These are phyloP conservation scores for Palloptera scutellata DNA, from an alignment of 2,888 invertebrate species.

Conservation along the genomic window DNA sequence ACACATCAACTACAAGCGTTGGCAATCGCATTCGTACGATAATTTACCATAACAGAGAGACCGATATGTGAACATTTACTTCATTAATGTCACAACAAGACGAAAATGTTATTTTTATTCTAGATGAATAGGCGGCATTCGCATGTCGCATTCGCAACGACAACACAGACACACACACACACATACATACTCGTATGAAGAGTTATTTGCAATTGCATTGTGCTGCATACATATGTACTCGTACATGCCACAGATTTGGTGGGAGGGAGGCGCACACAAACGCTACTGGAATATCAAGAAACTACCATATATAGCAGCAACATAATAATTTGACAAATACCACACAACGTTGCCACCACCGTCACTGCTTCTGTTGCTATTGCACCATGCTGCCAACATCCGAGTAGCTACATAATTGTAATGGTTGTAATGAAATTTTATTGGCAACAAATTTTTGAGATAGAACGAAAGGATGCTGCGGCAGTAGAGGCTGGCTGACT, in stretches of 20 bases:
- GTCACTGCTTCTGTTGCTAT: not conserved
- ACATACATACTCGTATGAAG: conserved; percentile 12
- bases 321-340: no score
- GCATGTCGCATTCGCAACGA: conserved; percentile 25
- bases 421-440: no score
- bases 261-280: no score
- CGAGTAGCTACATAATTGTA: no score
- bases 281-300: no score
- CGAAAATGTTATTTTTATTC: conserved; percentile 38
- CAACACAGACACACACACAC: conserved; percentile 15
- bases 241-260: not conserved
- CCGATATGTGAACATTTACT: conserved; percentile 14
- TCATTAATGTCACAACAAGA: conserved; percentile 41
- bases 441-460: no score
- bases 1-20: no score
- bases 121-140: conserved; percentile 21
- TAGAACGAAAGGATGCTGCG: no score
- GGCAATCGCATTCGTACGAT: no score
- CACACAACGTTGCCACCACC: not conserved
- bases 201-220: conserved; percentile 29
- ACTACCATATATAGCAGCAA: no score
- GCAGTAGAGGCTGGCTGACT: no score
- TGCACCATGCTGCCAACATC: not conserved
- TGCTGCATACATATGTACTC: conserved; percentile 29
- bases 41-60: no score